Evolutionary conservation across 2,888 invertebrate genomes (phyloP), one percentile per base, ranked within the genome.

Genomic region (Nymphalis c-album): DNA sequence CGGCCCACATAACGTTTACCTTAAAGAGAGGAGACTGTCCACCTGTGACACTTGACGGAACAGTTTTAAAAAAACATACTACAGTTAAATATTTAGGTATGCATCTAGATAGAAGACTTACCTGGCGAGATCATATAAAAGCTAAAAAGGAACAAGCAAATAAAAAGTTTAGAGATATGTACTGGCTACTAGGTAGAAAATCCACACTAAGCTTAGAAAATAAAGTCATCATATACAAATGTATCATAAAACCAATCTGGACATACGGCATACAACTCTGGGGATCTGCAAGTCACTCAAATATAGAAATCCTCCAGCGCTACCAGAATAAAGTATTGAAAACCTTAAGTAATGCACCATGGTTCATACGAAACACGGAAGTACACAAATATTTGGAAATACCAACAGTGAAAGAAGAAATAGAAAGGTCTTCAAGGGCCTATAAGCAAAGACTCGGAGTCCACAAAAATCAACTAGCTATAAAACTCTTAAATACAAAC

Each of bases 151-250:
- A 6, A 16, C 16, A 31, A 16, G 31, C 10, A 6, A 22, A 22
- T 3, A 22, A 22, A 22, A 22, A 22, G 22, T 22, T 22, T 51
- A 64, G 60, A 57, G 18, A 61, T 45, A 60, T 72, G 17, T 63
- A 72, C 35, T 72, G 71, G 72, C 47, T 71, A 60, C 47, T 71
- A 58, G n/a, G n/a, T n/a, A n/a, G 71, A 50, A 71, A 72, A 47
- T 67, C 59, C 8, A 65, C 48, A 51, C 55, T 63, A 7, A 62
- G 63, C 5, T 10, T 71, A 0, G 63, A 71, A 46, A 68, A 68
- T 50, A 68, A 71, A 46, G 60, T 2, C 47, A n/a, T n/a, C n/a
- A n/a, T n/a, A n/a, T n/a, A n/a, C n/a, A n/a, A n/a, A n/a, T n/a
- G n/a, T n/a, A n/a, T 70, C 1, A 45, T 70, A 2, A 68, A 68